Conservation (phyloP, 2,888 invertebrate species). For the Cartodere bifasciata region DNA sequence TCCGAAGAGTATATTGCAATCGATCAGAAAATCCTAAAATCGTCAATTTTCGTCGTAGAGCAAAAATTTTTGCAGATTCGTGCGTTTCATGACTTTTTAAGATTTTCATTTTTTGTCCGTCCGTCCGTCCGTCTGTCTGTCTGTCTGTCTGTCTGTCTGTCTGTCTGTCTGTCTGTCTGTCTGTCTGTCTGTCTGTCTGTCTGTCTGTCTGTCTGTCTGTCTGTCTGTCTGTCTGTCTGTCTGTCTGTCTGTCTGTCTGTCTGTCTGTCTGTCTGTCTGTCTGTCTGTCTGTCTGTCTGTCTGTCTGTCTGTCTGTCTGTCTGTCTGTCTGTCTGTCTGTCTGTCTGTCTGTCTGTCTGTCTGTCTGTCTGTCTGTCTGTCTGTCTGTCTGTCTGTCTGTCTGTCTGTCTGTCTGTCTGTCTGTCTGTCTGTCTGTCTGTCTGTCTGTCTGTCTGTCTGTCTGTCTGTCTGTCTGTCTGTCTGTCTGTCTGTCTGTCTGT, state of each 20-base stretch:
- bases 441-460: constrained; percentile 10
- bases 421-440: constrained; percentile 10
- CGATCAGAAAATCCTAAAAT: too few species aligned
- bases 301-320: constrained; percentile 7
- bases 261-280: constrained; percentile 8
- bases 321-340: constrained; percentile 8
- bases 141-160: constrained; percentile 9
- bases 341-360: constrained; percentile 10
- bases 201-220: constrained; percentile 8
- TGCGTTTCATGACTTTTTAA: too few species aligned
- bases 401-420: constrained; percentile 10
- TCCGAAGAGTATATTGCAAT: too few species aligned
- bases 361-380: constrained; percentile 10
- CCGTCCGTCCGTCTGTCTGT: too few species aligned
- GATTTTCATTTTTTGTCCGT: too few species aligned
- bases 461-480: constrained; percentile 10
- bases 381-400: constrained; percentile 10
- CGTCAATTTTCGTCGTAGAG: too few species aligned
- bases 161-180: constrained; percentile 11
- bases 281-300: constrained; percentile 8
- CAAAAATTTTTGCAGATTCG: too few species aligned
- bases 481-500: constrained; percentile 10
- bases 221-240: constrained; percentile 8
- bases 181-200: constrained; percentile 11
- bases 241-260: constrained; percentile 8